Evolutionary conservation across 2,888 invertebrate genomes (phyloP), one percentile per base, ranked within the genome.

Genomic region (Rapana venosa): DNA sequence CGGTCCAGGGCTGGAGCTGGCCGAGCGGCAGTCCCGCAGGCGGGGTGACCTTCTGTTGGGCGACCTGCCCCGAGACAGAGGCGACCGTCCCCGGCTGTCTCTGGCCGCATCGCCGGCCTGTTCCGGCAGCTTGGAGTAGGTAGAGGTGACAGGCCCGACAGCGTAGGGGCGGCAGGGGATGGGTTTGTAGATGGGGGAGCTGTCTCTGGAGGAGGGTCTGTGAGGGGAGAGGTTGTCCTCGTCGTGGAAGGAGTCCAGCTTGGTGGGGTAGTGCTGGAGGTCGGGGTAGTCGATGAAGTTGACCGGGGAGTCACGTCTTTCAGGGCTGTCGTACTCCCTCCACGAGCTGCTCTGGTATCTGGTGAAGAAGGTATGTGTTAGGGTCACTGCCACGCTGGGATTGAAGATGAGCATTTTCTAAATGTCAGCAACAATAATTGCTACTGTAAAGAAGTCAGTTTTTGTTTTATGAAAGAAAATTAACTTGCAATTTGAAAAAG

Each of bases 201-300:
- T 74, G 30, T 88, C 90, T 30, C 58, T 30, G 30, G 84, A 70
- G 30, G 66, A 30, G 11, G 83, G 56, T n/a, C 30, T 87, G 70
- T 61, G 47, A 30, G 56, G 35, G 13, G 5, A 61, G 32, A 13
- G 56, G 35, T 36, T 32, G 66, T 89, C 74, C 20, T 70, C 36
- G 17, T 47, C 11, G 6, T 84, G 58, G 81, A 79, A n/a, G 26
- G 36, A 15, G 87, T 70, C 87, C 87, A 91, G 88, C 83, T 90
- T 91, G 47, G 88, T 88, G 56, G 91, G 90, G 87, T 87, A 90
- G 90, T 88, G 90, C 81, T 91, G 90, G n/a, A 91, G 81, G 83
- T 91, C 91, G 17, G 91, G 90, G 87, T 90, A 90, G 85, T 90
- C 90, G 58, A 89, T 89, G 74, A 89, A 89, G 32, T 61, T 74